Conservation (phyloP, 2,113 vertebrate species). For the Nyctibius bracteatus region DNA sequence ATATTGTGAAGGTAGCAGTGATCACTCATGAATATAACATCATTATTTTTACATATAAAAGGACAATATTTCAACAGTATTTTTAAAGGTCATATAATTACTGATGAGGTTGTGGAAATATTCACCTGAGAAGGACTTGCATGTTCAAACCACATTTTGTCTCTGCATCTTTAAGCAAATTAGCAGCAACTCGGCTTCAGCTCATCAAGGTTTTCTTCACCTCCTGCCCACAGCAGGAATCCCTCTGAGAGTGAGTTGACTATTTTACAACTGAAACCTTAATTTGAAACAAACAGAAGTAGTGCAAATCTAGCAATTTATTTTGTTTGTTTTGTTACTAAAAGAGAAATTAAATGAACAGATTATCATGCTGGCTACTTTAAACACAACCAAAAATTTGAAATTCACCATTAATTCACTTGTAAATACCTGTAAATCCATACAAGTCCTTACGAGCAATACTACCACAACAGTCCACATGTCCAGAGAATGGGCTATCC, state of each 20-base stretch:
- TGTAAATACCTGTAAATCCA: neutral
- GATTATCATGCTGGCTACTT: neutral
- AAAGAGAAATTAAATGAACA: neutral
- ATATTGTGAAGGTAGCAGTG: neutral
- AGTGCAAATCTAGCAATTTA: neutral
- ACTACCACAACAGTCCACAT: neutral
- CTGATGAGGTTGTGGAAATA: neutral
- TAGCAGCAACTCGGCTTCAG: neutral
- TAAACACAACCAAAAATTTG: neutral
- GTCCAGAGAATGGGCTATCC: neutral
- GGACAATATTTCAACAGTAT: neutral
- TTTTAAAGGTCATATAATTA: neutral
- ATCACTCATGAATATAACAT: neutral
- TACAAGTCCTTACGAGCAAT: neutral
- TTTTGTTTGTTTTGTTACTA: neutral
- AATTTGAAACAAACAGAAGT: neutral
- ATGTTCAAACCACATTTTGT: neutral
- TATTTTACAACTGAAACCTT: neutral
- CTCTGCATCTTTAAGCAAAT: neutral
- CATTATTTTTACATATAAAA: neutral
- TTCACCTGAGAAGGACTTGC: neutral
- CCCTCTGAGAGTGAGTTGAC: neutral
- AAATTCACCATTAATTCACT: neutral
- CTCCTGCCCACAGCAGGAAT: neutral
- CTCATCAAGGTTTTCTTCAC: neutral